Conservation (phyloP, 2,888 invertebrate species). For the Germaria angustata region DNA sequence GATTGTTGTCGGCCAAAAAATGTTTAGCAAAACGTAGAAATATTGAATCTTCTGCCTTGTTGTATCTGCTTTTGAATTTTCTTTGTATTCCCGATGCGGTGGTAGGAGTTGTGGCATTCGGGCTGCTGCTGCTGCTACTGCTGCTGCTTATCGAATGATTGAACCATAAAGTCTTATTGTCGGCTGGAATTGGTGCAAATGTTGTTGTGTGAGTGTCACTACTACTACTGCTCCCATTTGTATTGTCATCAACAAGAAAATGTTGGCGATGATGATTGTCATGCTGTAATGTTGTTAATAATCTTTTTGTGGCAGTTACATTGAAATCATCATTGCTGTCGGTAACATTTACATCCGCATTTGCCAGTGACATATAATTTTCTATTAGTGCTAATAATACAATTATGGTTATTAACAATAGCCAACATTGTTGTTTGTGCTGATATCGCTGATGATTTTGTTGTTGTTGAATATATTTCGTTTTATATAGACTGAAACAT, state of each 20-base stretch:
- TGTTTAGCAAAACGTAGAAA: constrained; percentile 73
- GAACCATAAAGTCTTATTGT: constrained; percentile 45
- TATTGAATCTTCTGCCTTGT: constrained; percentile 71
- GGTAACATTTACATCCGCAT: constrained; percentile 58
- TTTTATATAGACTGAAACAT: constrained; percentile 39
- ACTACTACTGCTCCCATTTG: constrained; percentile 38
- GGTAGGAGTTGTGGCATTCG: background rate
- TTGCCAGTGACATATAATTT: constrained; percentile 51
- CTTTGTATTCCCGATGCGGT: constrained; percentile 28
- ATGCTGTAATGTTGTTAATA: constrained; percentile 50
- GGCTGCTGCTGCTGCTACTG: background rate
- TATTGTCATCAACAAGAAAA: constrained; percentile 30
- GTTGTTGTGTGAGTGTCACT: constrained; percentile 39
- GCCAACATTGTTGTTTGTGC: constrained; percentile 47
- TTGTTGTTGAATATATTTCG: constrained; percentile 14
- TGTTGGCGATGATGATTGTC: constrained; percentile 18
- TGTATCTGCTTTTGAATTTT: constrained; percentile 42
- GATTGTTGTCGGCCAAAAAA: constrained; percentile 82
- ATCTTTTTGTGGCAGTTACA: constrained; percentile 46
- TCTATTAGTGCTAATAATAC: constrained; percentile 41
- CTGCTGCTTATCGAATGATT: background rate
- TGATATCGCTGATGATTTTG: constrained; percentile 5
- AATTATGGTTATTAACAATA: constrained; percentile 48
- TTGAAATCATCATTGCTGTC: constrained; percentile 23
- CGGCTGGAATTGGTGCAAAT: constrained; percentile 50